These are phyloP conservation scores for Porites divaricata DNA, from an alignment of 92 coral and sea anemone species.

Conservation along the genomic window DNA sequence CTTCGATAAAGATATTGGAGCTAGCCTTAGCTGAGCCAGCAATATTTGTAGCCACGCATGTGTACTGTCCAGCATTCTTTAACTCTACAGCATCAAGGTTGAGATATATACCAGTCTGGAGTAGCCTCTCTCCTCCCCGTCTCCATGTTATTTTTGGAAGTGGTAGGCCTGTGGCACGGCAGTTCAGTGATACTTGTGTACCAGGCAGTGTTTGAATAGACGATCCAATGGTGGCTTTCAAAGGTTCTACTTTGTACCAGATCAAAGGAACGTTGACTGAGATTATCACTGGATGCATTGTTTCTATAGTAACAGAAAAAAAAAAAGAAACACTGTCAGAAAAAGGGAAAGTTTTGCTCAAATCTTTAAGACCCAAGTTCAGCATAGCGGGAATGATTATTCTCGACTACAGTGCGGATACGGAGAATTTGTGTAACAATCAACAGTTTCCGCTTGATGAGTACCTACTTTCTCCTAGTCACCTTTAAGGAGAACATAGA, in stretches of 20 bases:
- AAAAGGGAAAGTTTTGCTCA: too few relatives aligned
- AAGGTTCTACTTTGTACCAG: constrained; percentile 44
- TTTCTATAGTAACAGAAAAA: constrained; percentile 18
- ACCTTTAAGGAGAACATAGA: too few relatives aligned
- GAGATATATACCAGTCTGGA: constrained; percentile 33
- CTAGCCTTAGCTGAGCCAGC: constrained; percentile 66
- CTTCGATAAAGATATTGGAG: constrained; percentile 44
- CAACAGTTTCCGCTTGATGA: too few relatives aligned
- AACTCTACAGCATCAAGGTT: constrained; percentile 23
- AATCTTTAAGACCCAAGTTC: too few relatives aligned
- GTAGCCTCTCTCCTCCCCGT: constrained; percentile 49
- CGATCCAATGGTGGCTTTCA: constrained; percentile 43
- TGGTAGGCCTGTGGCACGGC: constrained; percentile 62
- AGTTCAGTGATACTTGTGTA: constrained; percentile 45
- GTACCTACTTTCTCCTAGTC: too few relatives aligned
- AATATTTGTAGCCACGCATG: constrained; percentile 68
- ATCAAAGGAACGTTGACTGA: constrained; percentile 29
- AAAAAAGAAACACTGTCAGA: not conserved
- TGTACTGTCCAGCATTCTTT: constrained; percentile 50
- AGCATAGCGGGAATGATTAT: too few relatives aligned
- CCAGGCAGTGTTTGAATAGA: constrained; percentile 53
- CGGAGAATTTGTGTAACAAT: too few relatives aligned
- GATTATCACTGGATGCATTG: constrained; percentile 58
- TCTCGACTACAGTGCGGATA: too few relatives aligned
- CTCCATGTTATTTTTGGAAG: constrained; percentile 57